Evolutionary conservation across 2,888 invertebrate species (phyloP).

Genomic region (Tineola bisselliella): DNA sequence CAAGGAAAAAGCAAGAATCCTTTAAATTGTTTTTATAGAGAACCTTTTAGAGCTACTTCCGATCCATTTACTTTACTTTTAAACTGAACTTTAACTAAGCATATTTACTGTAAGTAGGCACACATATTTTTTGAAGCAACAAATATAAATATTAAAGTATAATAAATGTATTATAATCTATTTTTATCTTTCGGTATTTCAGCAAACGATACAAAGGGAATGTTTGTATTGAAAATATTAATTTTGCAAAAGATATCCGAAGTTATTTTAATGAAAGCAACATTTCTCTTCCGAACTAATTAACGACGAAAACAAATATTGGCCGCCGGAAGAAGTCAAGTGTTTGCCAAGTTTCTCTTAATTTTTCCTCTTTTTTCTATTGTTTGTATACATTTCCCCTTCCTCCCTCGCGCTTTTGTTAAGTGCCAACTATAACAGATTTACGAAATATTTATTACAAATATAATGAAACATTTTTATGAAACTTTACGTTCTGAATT

Average conservation of each 20-base stretch:
- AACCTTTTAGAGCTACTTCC: not conserved
- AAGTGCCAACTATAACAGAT: constrained; percentile 9
- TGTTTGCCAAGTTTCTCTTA: constrained; percentile 9
- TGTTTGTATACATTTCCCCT: not conserved
- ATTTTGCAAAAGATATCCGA: constrained; percentile 6
- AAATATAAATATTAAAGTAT: too few species aligned
- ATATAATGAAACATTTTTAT: too few species aligned
- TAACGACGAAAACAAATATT: constrained; percentile 13
- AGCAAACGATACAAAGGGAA: not conserved
- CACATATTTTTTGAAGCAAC: too few species aligned
- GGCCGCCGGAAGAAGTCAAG: constrained; percentile 10
- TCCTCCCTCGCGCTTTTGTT: not conserved
- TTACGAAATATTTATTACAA: not conserved
- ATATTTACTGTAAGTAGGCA: too few species aligned
- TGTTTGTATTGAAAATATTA: not conserved
- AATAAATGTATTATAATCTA: too few species aligned
- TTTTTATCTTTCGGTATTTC: too few species aligned
- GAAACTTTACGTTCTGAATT: too few species aligned
- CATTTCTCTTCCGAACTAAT: constrained; percentile 12
- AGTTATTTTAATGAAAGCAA: constrained; percentile 10
- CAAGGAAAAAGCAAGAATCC: not conserved
- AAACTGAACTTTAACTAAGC: too few species aligned
- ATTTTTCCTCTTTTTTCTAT: constrained; percentile 8
- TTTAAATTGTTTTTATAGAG: not conserved
- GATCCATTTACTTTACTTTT: not conserved